Base-by-base conservation (phyloP, 2,113 vertebrate species). In the Clarias batrachus region DNA sequence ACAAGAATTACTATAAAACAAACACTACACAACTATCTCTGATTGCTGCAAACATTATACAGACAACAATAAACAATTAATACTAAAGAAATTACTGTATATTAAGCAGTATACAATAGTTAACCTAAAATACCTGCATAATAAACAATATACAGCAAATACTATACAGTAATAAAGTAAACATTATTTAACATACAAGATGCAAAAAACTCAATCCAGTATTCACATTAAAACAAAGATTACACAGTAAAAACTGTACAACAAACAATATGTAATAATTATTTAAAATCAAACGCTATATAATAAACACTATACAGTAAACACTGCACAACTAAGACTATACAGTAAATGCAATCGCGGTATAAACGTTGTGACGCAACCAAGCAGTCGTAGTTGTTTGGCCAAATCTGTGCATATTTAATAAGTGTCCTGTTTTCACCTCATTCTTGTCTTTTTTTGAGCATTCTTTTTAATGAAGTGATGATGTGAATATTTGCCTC, bases 401-500 rank as follows among this genome's bases (percentile, higher is more conserved):
- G 30, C 68, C 19, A 37, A 71, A 71, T 71, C 68, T 71, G 6
- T 33, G 37, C 68, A 19, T 71, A 37, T 19, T 71, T 71, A 71
- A 71, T 71, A 30, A 71, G 30, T 37, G 68, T 71, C 27, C 68
- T 21, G 30, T 37, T 71, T 71, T 71, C 27, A 37, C 68, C 30
- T 71, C 37, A 17, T 37, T 71, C 68, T 71, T 37, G 30, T 37
- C 19, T 71, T 71, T 37, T 59, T 41, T 41, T 41, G 4, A 41
- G 41, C 41, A 70, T 70, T 30, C 14, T 77, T 77, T 54, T 56
- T 27, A 56, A 54, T 56, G 52, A 78, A 56, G 74, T 77, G 41
- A 77, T 77, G 14, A 77, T 78, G 76, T 56, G 52, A 59, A 59
- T 79, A 57, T 79, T 79, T 57, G 54, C 76, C 13, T 54, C 41